Evolutionary conservation across 2,797 vertebrate genomes (phyloP).

Genomic region (Acanthis flammea): DNA sequence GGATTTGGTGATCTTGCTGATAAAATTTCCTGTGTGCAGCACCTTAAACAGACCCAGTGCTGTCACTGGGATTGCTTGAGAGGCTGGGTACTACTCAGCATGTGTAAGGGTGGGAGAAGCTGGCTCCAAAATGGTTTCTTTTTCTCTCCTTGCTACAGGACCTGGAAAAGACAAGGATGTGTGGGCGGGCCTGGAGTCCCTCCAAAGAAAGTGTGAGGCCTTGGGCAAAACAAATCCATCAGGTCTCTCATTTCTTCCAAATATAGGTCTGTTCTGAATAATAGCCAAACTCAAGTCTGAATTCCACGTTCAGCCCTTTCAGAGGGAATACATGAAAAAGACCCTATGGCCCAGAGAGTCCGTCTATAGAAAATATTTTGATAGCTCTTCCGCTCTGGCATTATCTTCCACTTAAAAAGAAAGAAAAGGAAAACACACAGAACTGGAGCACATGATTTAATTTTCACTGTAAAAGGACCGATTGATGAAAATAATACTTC

Average conservation of each 20-base stretch:
- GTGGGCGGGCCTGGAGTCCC: conserved; percentile 72
- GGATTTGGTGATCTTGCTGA: not conserved
- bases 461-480: conserved; percentile 52
- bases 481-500: conserved; percentile 70
- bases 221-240: conserved; percentile 76
- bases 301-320: conserved; percentile 64
- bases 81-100: not conserved
- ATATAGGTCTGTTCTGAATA: conserved; percentile 76
- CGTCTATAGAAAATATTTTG: conserved; percentile 69
- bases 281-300: conserved; percentile 73
- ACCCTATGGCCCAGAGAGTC: conserved; percentile 56
- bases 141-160: conserved; percentile 67
- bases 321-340: conserved; percentile 65
- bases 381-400: conserved; percentile 54
- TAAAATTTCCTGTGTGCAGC: not conserved
- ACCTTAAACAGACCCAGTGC: not conserved
- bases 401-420: conserved; percentile 43
- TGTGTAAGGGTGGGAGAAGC: conserved; percentile 53
- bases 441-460: conserved; percentile 23
- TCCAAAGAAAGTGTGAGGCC: conserved; percentile 80
- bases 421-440: conserved; percentile 38
- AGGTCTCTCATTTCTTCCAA: conserved; percentile 80
- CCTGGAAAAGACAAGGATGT: conserved; percentile 76
- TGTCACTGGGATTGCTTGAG: not conserved
- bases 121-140: conserved; percentile 52